Percentiles rank a stretch among this genome's conserved stretches.
These are phyloP conservation scores for Icerya purchasi DNA, from an alignment of 2,888 invertebrate genomes.

Conservation along the genomic window DNA sequence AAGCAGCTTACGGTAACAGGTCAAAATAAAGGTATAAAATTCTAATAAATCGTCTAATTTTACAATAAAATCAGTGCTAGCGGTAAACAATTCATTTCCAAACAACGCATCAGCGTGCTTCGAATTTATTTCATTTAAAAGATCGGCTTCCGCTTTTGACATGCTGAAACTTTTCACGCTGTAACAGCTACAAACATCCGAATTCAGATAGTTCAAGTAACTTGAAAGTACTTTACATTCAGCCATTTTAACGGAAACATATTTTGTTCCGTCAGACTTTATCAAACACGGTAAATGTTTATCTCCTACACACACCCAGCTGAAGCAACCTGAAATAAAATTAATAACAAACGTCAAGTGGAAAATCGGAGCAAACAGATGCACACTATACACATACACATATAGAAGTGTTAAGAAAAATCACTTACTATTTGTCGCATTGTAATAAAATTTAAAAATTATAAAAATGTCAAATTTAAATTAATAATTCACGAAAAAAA, in stretches of 20 bases:
- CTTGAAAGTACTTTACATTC: slow-evolving; percentile 75
- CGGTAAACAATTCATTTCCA: slow-evolving; percentile 68
- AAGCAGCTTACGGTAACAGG: slow-evolving; percentile 65
- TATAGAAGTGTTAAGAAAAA: no score
- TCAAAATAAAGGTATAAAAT: slow-evolving; percentile 73
- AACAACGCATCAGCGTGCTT: slow-evolving; percentile 80
- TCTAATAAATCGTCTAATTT: slow-evolving; percentile 68
- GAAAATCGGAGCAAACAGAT: no score
- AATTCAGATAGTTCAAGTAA: slow-evolving; percentile 68
- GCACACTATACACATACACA: no score
- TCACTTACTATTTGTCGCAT: no score
- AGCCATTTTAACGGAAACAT: slow-evolving; percentile 83
- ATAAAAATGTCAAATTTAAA: no score
- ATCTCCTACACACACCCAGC: slow-evolving; percentile 74
- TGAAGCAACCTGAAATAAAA: slow-evolving; percentile 37
- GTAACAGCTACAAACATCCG: slow-evolving; percentile 74
- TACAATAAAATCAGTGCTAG: slow-evolving; percentile 73
- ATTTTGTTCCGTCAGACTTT: slow-evolving; percentile 39
- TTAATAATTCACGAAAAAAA: no score
- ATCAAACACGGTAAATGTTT: slow-evolving; percentile 61
- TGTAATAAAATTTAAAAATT: no score
- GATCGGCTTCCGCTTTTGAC: slow-evolving; percentile 67
- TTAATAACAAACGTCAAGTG: background rate
- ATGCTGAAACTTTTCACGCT: slow-evolving; percentile 83
- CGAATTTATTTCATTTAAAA: slow-evolving; percentile 78